Percentiles rank a stretch among this genome's conserved stretches.
phyloP scores from a whole-genome alignment of 2,797 vertebrate genomes.

The Urosaurus nigricauda region DNA sequence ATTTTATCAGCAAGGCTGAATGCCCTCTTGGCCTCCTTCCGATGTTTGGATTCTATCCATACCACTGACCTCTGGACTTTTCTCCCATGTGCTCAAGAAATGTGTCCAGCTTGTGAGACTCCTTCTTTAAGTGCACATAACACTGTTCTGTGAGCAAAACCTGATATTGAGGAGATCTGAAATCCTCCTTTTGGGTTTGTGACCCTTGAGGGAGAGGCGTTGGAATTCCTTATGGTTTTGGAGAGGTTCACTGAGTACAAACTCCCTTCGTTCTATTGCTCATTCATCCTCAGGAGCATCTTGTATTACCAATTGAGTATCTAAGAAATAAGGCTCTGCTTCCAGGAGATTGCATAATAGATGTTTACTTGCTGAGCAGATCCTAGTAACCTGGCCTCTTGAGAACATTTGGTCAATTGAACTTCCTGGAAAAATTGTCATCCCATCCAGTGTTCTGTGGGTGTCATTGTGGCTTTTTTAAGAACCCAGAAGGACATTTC shows the following conservation, averaged over 20 bases:
- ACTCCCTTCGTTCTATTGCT: not conserved
- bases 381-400: conserved; percentile 58
- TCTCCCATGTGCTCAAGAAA: not conserved
- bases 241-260: not conserved
- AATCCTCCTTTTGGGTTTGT: not conserved
- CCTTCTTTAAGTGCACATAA: not conserved
- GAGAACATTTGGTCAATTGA: conserved; percentile 44
- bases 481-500: not conserved
- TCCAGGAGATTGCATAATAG: conserved; percentile 61
- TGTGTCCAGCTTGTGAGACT: too few species aligned
- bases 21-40: not conserved
- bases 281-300: conserved; percentile 37
- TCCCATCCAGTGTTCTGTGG: not conserved
- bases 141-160: not conserved
- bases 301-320: conserved; percentile 41
- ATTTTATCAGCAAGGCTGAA: not conserved
- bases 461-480: too few species aligned
- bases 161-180: not conserved
- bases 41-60: fast-evolving
- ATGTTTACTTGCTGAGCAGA: conserved; percentile 58
- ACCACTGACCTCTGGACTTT: not conserved
- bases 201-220: not conserved
- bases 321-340: conserved; percentile 65
- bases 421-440: conserved; percentile 49
- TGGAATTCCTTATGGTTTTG: not conserved